Percentiles rank a stretch among this genome's conserved stretches.
Conservation (phyloP, 2,888 invertebrate genomes). For the Diaperis boleti region DNA sequence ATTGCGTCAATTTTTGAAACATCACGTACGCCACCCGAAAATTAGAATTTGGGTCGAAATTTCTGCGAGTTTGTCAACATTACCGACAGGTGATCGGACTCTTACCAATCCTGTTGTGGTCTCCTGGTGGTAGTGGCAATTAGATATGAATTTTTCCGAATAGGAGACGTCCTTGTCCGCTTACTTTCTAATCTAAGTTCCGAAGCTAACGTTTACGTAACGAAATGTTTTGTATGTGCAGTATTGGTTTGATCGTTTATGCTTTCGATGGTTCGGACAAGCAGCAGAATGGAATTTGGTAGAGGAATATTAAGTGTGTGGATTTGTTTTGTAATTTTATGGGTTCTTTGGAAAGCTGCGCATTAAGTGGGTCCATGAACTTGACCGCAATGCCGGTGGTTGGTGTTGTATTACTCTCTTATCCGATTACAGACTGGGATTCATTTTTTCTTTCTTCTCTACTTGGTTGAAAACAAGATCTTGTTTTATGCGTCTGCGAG, state of each 20-base stretch:
- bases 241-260: conserved; percentile 7
- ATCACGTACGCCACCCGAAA: no score
- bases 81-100: background rate
- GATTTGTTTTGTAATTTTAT: background rate
- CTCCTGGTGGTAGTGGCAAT: conserved; percentile 14
- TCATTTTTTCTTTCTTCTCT: no score
- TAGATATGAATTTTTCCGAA: conserved; percentile 28
- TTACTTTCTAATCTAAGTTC: conserved; percentile 37
- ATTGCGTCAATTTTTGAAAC: no score
- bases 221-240: conserved; percentile 18
- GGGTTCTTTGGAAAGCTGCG: background rate
- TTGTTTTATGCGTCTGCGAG: no score
- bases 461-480: no score
- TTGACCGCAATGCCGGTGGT: background rate
- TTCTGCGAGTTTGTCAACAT: no score
- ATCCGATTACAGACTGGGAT: no score
- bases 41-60: no score
- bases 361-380: background rate
- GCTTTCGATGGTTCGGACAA: background rate
- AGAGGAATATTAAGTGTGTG: background rate
- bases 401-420: no score
- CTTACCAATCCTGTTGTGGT: background rate
- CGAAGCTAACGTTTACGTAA: conserved; percentile 26
- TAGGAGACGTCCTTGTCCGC: conserved; percentile 35
- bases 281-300: background rate